phyloP scores from a whole-genome alignment of 2,797 vertebrate species.

The Streptopelia turtur region DNA sequence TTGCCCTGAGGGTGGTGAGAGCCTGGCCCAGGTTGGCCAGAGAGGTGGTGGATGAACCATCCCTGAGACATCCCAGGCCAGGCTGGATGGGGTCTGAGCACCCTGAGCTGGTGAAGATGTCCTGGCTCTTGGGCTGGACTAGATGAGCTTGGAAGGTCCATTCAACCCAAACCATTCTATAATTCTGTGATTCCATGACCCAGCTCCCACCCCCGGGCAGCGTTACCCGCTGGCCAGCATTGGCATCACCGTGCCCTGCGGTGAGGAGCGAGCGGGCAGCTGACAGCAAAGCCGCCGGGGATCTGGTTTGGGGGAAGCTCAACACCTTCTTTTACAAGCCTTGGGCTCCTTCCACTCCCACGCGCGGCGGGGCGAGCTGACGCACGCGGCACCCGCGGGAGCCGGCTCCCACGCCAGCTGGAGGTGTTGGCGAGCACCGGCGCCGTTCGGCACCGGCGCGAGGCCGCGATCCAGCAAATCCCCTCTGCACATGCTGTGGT shows the following conservation, averaged over 20 bases:
- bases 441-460: fast-evolving
- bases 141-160: too few species aligned
- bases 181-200: too few species aligned
- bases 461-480: fast-evolving
- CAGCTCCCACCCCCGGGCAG: background rate
- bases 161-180: too few species aligned
- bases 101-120: too few species aligned
- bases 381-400: background rate
- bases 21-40: too few species aligned
- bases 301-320: background rate
- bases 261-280: background rate
- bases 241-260: fast-evolving
- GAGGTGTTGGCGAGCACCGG: background rate
- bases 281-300: fast-evolving
- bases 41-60: too few species aligned
- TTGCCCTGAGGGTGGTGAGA: too few species aligned
- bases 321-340: background rate
- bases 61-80: too few species aligned
- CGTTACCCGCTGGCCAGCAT: fast-evolving
- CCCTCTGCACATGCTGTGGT: background rate
- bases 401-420: background rate
- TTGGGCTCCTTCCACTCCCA: background rate
- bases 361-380: background rate
- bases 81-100: too few species aligned
- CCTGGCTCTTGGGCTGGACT: too few species aligned